Evolutionary conservation across 2,888 invertebrate species (phyloP), one percentile per base, ranked within the genome.

Genomic region (Alcis repandata): DNA sequence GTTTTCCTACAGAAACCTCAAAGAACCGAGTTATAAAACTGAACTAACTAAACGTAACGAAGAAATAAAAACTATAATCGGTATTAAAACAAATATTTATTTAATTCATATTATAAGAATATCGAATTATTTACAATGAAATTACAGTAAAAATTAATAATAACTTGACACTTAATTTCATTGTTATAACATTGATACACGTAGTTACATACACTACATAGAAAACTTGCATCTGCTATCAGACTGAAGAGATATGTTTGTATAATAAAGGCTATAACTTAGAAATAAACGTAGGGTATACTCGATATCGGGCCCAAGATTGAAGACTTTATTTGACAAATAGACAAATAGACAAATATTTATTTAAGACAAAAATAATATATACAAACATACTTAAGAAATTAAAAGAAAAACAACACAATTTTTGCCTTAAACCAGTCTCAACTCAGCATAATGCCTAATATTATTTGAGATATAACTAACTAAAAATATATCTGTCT

Each of bases 41-140:
- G 20, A 45, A 51, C 43, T 36, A 32, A 46, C n/a, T n/a, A 10
- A 41, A 40, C 3, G 33, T 15, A 19, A 10, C 3, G 13, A 59
- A 58, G 54, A 48, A 68, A 70, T 64, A 38, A 69, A 71, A 72
- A 71, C 67, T 54, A 67, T 62, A 68, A 71, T 68, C 58, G 82
- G 86, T 91, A 91, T 92, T 92, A 91, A 93, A 92, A 91, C 91
- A 93, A 91, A 89, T 90, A 90, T 92, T 91, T 92, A 91, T 91
- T 92, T 89, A 88, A 86, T 89, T 89, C 86, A 88, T 90, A 71
- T 63, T 69, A 87, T 88, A 91, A 90, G 88, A 89, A 89, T 91
- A 91, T 90, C 89, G 84, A 91, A 90, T 89, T 91, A 92, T 93
- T 89, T 91, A 92, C 92, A 92, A 93, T 92, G 92, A 92, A 91